These are phyloP conservation scores for Lasioglossum leucozonium DNA, from an alignment of 2,888 invertebrate genomes.

Conservation along the genomic window DNA sequence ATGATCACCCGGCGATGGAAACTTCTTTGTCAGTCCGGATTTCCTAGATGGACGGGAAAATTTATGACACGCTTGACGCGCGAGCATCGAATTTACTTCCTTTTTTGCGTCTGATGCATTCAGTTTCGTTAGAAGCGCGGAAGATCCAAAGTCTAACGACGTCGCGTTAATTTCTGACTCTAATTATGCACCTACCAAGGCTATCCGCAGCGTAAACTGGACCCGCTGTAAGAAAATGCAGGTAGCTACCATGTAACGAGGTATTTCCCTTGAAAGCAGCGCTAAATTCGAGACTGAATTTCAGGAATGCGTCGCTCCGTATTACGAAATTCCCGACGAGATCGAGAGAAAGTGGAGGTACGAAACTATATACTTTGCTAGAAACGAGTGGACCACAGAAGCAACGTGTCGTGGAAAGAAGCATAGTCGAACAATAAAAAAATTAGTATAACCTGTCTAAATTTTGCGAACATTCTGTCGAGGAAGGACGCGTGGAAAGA, in stretches of 20 bases:
- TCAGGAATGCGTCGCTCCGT: neutral
- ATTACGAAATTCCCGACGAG: conserved; percentile 2
- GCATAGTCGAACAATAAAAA: neutral
- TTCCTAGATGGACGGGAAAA: neutral
- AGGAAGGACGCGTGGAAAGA: neutral
- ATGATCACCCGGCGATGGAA: neutral
- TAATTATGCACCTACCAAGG: neutral
- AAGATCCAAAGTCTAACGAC: neutral
- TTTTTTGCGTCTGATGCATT: too few species aligned
- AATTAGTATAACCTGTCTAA: neutral
- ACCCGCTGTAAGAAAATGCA: neutral
- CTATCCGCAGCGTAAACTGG: neutral
- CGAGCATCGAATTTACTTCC: too few species aligned
- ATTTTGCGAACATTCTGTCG: too few species aligned
- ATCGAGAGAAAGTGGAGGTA: neutral
- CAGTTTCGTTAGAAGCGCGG: neutral
- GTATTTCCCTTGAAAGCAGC: neutral
- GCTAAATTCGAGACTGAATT: neutral
- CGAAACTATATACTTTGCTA: neutral
- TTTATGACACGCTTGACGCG: too few species aligned
- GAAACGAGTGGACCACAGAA: neutral
- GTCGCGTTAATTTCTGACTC: neutral
- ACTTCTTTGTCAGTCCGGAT: neutral
- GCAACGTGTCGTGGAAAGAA: neutral
- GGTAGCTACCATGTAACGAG: neutral